Evolutionary conservation across 2,113 vertebrate genomes (phyloP).

Genomic region (Bagarius yarrelli): DNA sequence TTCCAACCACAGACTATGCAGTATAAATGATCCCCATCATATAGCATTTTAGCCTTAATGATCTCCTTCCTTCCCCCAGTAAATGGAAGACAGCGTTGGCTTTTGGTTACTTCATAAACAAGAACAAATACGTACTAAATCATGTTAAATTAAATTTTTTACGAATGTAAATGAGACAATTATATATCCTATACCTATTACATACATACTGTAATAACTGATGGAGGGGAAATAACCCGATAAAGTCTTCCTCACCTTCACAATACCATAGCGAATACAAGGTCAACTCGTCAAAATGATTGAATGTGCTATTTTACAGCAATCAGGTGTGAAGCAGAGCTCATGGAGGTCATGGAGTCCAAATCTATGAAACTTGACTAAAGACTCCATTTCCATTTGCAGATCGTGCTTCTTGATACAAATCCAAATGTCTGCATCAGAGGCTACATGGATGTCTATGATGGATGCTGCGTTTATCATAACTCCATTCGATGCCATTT

Average conservation of each 20-base stretch:
- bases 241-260: conserved; percentile 18
- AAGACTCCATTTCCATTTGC: conserved; percentile 14
- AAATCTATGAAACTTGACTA: conserved; percentile 18
- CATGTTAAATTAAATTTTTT: not conserved
- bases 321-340: conserved; percentile 11
- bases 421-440: conserved; percentile 27
- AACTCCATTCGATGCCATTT: conserved; percentile 2
- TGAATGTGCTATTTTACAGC: conserved; percentile 16
- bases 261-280: not conserved
- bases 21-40: conserved; percentile 22
- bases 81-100: not conserved
- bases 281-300: conserved; percentile 7
- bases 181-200: not conserved
- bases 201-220: not conserved
- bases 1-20: conserved; percentile 24
- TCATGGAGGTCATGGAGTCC: conserved; percentile 27
- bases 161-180: not conserved
- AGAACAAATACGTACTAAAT: not conserved
- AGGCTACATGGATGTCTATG: not conserved
- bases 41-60: conserved; percentile 15
- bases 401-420: conserved; percentile 3
- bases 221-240: not conserved
- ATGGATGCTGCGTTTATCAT: conserved; percentile 18
- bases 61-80: conserved; percentile 1
- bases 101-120: conserved; percentile 17